phyloP scores from a whole-genome alignment of 1,140 invertebrate species.

The Copidosoma floridanum region DNA sequence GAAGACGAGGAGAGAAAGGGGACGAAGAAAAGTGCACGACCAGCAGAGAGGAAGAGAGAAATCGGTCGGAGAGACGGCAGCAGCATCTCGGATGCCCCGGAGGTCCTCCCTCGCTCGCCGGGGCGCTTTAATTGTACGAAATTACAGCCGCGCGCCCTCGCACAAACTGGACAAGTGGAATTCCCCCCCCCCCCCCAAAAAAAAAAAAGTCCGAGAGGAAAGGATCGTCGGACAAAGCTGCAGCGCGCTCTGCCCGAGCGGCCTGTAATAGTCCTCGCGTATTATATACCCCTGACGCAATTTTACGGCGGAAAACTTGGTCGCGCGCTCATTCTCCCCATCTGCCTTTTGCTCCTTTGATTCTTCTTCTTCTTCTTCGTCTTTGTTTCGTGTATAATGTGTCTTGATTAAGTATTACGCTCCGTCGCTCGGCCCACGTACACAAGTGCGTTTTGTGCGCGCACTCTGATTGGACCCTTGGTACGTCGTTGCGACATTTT shows the following conservation, averaged over 20 bases:
- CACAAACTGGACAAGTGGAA: conserved; percentile 27
- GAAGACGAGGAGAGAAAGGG: no score
- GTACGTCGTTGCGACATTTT: conserved; percentile 23
- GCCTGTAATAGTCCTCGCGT: conserved; percentile 27
- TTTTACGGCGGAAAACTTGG: conserved; percentile 20
- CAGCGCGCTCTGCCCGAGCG: background rate
- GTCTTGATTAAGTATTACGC: conserved; percentile 27
- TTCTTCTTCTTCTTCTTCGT: conserved; percentile 11
- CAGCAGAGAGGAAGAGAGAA: background rate
- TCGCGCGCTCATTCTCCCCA: background rate
- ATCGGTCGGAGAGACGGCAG: conserved; percentile 5
- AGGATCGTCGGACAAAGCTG: background rate
- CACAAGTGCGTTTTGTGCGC: conserved; percentile 4
- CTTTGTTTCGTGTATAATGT: conserved; percentile 25
- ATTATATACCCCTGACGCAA: conserved; percentile 25
- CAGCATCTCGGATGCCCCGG: conserved; percentile 14
- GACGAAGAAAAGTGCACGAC: no score
- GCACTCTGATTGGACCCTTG: background rate
- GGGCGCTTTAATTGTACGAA: conserved; percentile 28
- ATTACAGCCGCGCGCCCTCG: conserved; percentile 21
- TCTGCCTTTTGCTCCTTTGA: background rate
- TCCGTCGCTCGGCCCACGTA: background rate
- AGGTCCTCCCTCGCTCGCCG: conserved; percentile 20
- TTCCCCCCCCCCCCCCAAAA: conserved; percentile 21
- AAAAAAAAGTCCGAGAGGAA: background rate